Conservation (phyloP, 2,113 vertebrate species). For the Eptesicus fuscus region DNA sequence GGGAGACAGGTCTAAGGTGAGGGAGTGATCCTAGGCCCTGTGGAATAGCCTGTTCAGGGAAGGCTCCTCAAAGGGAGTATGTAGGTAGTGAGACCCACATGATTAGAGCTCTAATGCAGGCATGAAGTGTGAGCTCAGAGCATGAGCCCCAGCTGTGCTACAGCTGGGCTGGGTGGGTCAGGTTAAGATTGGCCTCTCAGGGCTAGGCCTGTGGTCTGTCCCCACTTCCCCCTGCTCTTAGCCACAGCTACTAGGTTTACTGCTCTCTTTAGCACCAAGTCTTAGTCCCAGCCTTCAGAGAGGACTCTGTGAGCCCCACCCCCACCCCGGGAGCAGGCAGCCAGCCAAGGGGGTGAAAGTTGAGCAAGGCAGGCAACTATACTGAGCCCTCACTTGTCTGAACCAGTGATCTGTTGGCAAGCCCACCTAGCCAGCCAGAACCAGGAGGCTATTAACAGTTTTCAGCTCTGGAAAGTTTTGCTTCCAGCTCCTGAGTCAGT, state of each 20-base stretch:
- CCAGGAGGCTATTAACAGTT: neutral
- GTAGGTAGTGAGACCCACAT: neutral
- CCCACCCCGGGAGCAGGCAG: neutral
- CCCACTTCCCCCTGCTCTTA: neutral
- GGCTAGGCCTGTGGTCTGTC: neutral
- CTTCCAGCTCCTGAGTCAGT: conserved; percentile 11
- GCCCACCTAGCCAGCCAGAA: neutral
- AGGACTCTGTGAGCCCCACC: conserved; percentile 9
- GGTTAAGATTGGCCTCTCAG: neutral
- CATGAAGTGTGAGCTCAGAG: neutral
- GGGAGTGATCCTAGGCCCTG: neutral
- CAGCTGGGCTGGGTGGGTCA: neutral
- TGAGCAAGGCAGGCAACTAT: neutral
- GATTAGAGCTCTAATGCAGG: neutral
- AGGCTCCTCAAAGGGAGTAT: neutral
- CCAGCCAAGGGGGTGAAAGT: conserved; percentile 68
- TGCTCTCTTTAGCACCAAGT: neutral
- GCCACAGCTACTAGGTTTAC: neutral
- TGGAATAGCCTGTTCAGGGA: neutral
- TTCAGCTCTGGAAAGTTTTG: neutral
- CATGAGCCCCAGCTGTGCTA: neutral
- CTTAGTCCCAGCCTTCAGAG: neutral
- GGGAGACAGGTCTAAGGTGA: neutral
- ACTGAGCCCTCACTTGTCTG: neutral
- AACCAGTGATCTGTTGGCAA: neutral